Evolutionary conservation across 2,888 invertebrate species (phyloP).

Genomic region (Folsomia candida): DNA sequence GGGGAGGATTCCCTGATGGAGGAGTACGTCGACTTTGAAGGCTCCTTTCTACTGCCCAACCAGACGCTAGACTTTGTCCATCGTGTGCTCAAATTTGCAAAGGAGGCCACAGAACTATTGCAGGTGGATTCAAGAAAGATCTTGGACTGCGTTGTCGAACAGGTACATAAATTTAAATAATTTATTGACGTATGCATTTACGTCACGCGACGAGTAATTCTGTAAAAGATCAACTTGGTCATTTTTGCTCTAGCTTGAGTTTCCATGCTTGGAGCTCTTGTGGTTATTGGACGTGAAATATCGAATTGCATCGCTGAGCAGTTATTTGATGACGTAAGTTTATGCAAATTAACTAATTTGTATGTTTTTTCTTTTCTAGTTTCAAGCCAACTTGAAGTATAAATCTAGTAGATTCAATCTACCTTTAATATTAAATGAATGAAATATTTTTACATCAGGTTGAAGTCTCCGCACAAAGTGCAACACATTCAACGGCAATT

Average conservation of each 20-base stretch:
- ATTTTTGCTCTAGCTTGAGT: conserved; percentile 34
- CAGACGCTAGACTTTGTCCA: conserved; percentile 19
- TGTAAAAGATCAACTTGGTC: too few relatives aligned
- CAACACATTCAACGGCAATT: conserved; percentile 34
- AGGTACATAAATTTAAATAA: too few relatives aligned
- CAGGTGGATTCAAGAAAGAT: conserved; percentile 20
- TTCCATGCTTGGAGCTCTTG: conserved; percentile 42
- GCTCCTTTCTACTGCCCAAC: conserved; percentile 14
- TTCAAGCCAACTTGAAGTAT: neutral
- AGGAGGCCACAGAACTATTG: conserved; percentile 15
- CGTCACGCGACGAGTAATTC: too few relatives aligned
- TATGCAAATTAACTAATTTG: neutral
- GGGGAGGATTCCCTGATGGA: conserved; percentile 25
- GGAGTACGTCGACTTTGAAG: conserved; percentile 23
- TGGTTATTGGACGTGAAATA: conserved; percentile 39
- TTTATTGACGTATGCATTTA: too few relatives aligned
- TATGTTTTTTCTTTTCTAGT: neutral
- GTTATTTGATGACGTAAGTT: conserved; percentile 42
- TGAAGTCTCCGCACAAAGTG: conserved; percentile 14
- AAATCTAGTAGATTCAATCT: too few relatives aligned
- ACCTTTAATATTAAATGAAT: too few relatives aligned
- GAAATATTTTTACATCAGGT: too few relatives aligned
- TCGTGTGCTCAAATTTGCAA: conserved; percentile 24
- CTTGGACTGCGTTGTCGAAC: conserved; percentile 19
- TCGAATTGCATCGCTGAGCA: conserved; percentile 26